Evolutionary conservation across 1,140 invertebrate genomes (phyloP).

Genomic region (Heterodera schachtii): DNA sequence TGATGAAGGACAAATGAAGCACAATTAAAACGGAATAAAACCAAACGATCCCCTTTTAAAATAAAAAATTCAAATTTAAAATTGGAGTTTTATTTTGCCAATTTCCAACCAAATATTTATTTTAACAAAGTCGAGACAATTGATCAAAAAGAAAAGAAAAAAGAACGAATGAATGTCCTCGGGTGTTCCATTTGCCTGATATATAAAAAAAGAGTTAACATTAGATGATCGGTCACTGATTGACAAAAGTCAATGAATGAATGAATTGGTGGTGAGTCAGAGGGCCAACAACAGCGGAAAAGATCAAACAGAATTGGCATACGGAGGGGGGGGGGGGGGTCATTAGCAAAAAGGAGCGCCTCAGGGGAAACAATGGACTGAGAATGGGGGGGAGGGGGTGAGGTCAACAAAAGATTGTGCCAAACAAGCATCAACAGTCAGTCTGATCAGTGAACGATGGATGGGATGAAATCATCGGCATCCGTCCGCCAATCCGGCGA

Average conservation of each 20-base stretch:
- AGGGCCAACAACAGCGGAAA: too few relatives aligned
- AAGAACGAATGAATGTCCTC: background rate
- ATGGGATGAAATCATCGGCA: background rate
- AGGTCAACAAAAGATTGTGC: slow-evolving; percentile 5
- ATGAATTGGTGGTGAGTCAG: background rate
- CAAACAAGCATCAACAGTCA: too few relatives aligned
- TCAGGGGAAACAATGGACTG: background rate
- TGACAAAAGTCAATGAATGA: background rate
- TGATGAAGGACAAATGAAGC: too few relatives aligned
- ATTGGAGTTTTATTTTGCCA: too few relatives aligned
- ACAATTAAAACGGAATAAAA: too few relatives aligned
- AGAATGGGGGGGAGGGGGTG: too few relatives aligned
- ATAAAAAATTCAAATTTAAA: too few relatives aligned
- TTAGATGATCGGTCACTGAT: background rate
- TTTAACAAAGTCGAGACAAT: background rate
- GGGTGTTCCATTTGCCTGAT: background rate
- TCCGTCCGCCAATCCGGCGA: slow-evolving; percentile 16
- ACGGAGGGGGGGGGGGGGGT: too few relatives aligned
- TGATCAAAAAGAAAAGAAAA: background rate
- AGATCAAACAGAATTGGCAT: background rate
- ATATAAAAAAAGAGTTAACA: background rate
- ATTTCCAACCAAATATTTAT: background rate
- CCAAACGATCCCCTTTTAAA: too few relatives aligned
- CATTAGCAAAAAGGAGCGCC: background rate
- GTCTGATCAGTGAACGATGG: background rate